Evolutionary conservation across 2,888 invertebrate species (phyloP).

Genomic region (Alviniconcha strummeri): DNA sequence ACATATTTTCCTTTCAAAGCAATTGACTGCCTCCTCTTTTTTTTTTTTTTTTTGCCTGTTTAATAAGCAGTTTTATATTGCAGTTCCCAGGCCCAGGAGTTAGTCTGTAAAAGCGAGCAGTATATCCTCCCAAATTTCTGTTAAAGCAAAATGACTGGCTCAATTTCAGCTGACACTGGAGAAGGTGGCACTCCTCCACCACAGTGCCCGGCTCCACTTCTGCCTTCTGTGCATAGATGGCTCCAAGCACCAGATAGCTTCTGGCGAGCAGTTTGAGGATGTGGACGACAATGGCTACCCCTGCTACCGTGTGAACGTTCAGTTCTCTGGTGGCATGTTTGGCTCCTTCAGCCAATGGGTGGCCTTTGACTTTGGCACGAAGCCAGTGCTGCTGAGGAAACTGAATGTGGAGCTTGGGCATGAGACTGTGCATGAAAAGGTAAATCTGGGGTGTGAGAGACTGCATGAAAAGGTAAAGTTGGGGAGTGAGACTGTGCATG

Average conservation of each 20-base stretch:
- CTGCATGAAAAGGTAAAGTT: too few species aligned
- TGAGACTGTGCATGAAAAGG: conserved; percentile 26
- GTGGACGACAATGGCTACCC: conserved; percentile 45
- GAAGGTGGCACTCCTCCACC: conserved; percentile 64
- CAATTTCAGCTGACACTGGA: conserved; percentile 44
- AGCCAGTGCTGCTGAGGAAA: conserved; percentile 63
- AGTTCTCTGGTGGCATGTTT: conserved; percentile 59
- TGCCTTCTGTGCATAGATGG: conserved; percentile 46
- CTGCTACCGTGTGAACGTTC: conserved; percentile 45
- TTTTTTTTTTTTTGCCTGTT: too few species aligned
- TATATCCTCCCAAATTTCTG: too few species aligned
- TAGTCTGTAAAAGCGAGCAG: too few species aligned
- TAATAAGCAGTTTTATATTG: too few species aligned
- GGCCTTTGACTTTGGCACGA: conserved; percentile 67
- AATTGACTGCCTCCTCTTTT: too few species aligned
- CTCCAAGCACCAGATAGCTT: conserved; percentile 59
- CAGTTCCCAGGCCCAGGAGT: too few species aligned
- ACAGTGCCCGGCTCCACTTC: conserved; percentile 69
- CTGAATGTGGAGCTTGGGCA: conserved; percentile 67
- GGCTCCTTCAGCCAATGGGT: conserved; percentile 70
- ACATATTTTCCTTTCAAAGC: too few species aligned
- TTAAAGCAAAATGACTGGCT: too few species aligned
- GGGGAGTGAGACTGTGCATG: too few species aligned
- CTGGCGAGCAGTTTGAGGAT: conserved; percentile 59
- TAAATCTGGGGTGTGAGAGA: not conserved